These are phyloP conservation scores for Darevskia mixta DNA, from an alignment of 2,797 vertebrate species.

Conservation along the genomic window DNA sequence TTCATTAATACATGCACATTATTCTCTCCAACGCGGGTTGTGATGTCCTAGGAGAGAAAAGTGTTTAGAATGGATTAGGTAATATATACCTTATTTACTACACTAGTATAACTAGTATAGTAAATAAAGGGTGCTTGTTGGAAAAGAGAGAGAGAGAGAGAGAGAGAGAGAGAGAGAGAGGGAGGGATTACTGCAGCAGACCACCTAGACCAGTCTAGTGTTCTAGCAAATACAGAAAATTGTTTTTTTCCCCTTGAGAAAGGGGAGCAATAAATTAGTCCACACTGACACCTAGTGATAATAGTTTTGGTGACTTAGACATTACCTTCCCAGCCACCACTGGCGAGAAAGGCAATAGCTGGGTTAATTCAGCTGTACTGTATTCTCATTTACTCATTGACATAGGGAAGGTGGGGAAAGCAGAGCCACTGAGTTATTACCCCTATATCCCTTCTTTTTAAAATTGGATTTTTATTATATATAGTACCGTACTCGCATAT, in stretches of 20 bases:
- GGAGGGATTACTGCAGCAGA: background rate
- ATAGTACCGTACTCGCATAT: background rate
- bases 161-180: too few species aligned
- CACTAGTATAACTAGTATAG: background rate
- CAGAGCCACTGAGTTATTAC: background rate
- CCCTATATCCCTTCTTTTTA: background rate
- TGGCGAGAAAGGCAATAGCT: background rate
- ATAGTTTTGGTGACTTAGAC: constrained; percentile 44
- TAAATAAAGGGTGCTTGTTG: accelerated
- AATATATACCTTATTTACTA: too few species aligned
- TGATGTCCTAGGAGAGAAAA: background rate
- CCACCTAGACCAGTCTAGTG: background rate
- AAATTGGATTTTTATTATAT: constrained; percentile 6
- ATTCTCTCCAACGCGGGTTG: constrained; percentile 10
- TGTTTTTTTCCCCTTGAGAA: constrained; percentile 11
- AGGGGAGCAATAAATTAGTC: constrained; percentile 52
- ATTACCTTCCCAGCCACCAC: background rate
- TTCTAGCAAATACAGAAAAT: constrained; percentile 20
- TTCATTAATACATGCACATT: background rate
- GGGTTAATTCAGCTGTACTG: background rate
- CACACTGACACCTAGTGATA: constrained; percentile 83
- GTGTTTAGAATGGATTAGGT: constrained; percentile 3
- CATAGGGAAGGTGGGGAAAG: background rate
- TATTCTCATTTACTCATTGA: background rate
- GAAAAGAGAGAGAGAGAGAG: background rate